phyloP scores from a whole-genome alignment of 1,140 invertebrate species.

The Thaumetopoea pityocampa region DNA sequence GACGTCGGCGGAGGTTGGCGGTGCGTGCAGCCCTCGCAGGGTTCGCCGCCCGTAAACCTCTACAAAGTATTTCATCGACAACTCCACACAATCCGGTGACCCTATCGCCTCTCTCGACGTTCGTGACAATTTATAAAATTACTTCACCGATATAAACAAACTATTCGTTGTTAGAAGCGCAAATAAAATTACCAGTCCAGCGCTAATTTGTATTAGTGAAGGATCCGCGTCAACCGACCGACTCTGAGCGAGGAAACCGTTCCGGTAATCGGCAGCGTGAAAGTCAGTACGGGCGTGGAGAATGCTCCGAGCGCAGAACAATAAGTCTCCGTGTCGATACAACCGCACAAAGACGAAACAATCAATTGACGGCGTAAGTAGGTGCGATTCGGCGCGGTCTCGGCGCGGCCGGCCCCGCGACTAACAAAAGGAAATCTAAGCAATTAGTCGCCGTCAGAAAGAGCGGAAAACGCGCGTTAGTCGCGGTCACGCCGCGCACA shows the following conservation, averaged over 20 bases:
- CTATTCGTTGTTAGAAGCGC: constrained; percentile 16
- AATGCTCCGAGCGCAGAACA: constrained; percentile 56
- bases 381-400: constrained; percentile 67
- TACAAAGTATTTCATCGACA: constrained; percentile 60
- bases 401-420: constrained; percentile 57
- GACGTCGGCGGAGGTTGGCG: constrained; percentile 28
- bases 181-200: constrained; percentile 1
- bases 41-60: constrained; percentile 55
- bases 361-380: constrained; percentile 73
- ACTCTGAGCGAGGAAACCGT: constrained; percentile 41
- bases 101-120: constrained; percentile 52
- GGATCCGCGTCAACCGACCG: constrained; percentile 16
- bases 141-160: constrained; percentile 51
- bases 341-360: constrained; percentile 69
- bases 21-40: constrained; percentile 33
- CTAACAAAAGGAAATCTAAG: constrained; percentile 75
- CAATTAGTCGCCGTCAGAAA: constrained; percentile 74
- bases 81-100: constrained; percentile 34
- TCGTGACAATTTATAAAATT: constrained; percentile 58
- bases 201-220: constrained; percentile 18
- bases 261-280: constrained; percentile 59
- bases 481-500: constrained; percentile 62
- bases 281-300: constrained; percentile 58
- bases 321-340: constrained; percentile 67
- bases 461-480: constrained; percentile 73